Evolutionary conservation across 2,797 vertebrate species (phyloP).

Genomic region (Schizothorax lantsangensis): DNA sequence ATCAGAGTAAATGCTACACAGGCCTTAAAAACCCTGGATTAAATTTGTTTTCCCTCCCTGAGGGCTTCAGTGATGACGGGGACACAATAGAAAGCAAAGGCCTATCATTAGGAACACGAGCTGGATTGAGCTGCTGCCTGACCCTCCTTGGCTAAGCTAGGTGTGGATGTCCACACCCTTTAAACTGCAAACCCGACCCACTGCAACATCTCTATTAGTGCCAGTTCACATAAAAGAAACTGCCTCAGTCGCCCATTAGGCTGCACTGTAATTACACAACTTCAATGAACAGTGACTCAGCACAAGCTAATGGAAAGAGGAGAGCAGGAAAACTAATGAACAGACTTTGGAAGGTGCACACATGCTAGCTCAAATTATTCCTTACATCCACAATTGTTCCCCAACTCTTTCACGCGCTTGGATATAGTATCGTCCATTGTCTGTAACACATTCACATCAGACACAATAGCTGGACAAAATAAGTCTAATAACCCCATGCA

Average conservation of each 20-base stretch:
- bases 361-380: not conserved
- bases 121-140: slow-evolving; percentile 25
- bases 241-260: slow-evolving; percentile 27
- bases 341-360: not conserved
- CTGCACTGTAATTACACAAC: slow-evolving; percentile 50
- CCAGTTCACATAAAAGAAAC: slow-evolving; percentile 42
- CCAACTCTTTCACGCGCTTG: slow-evolving; percentile 21
- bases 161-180: slow-evolving; percentile 57
- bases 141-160: slow-evolving; percentile 37
- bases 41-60: slow-evolving; percentile 33
- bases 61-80: slow-evolving; percentile 18
- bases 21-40: slow-evolving; percentile 31
- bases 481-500: slow-evolving; percentile 49
- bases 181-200: slow-evolving; percentile 38
- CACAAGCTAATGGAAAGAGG: slow-evolving; percentile 34
- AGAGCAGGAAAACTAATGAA: not conserved
- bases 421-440: slow-evolving; percentile 21
- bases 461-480: slow-evolving; percentile 25
- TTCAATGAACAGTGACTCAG: slow-evolving; percentile 29
- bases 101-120: slow-evolving; percentile 51
- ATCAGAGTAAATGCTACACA: slow-evolving; percentile 7
- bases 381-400: slow-evolving; percentile 14
- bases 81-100: slow-evolving; percentile 51
- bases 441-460: slow-evolving; percentile 16
- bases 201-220: slow-evolving; percentile 32